Evolutionary conservation across 1,140 invertebrate genomes (phyloP), one percentile per base, ranked within the genome.

Genomic region (Bradynema listronoti): DNA sequence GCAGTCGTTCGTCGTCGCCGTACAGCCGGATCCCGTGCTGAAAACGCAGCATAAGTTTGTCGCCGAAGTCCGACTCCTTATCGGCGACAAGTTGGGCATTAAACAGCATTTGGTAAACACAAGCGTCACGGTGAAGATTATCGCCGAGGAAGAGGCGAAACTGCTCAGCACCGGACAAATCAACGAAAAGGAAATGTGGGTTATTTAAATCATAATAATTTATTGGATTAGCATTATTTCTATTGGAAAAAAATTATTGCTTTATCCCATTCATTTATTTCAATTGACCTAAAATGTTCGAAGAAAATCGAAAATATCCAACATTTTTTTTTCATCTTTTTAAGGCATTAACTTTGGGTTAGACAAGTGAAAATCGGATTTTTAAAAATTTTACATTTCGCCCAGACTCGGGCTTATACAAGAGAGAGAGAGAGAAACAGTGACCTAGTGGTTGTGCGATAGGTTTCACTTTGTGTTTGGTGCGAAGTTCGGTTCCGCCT

Each of bases 121-220:
- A 11, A 78, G 75, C 47, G 74, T 77, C 19, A 75, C 70, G 1
- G 74, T 78, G 2, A 78, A 77, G 53, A 77, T 77, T 22, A 78
- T 77, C 33, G 72, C 74, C 1, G 74, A 77, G 32, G 74, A 77
- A 47, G 74, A 77, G 34, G 74, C 74, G 6, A 63, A 61, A 46
- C 43, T 68, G 47, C 46, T 77, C 14, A 62, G 58, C 39, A 59
- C 49, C 25, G 60, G 68, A 7, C 65, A 73, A 49, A 53, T 73
- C 16, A 61, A 47, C 39, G 73, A 73, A 41, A 75, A 75, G 39
- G 71, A 73, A 22, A 70, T 73, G 67, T 69, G 55, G 68, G 66
- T 70, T 7, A 11, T 49, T 7, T 4, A 58, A n/a, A n/a, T n/a
- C n/a, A n/a, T n/a, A n/a, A n/a, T n/a, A n/a, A n/a, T n/a, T n/a